phyloP scores from a whole-genome alignment of 2,888 invertebrate species.

The Lepetodrilus schrolli region DNA sequence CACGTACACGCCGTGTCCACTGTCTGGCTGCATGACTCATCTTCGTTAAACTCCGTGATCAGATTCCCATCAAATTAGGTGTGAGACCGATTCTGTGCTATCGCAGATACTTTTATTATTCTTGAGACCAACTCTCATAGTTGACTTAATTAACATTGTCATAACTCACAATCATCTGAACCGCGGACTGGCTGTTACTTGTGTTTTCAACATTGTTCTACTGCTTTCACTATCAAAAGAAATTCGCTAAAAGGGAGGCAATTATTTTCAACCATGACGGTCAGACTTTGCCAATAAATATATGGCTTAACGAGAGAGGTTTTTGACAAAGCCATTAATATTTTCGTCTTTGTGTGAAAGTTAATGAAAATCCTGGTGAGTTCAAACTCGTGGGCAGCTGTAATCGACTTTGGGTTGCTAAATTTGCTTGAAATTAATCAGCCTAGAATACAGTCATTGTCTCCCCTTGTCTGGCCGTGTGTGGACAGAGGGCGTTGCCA shows the following conservation, averaged over 20 bases:
- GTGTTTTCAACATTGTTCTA: background rate
- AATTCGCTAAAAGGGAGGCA: slow-evolving; percentile 19
- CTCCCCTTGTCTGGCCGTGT: background rate
- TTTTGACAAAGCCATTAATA: slow-evolving; percentile 32
- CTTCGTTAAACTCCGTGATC: background rate
- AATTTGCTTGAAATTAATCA: slow-evolving; percentile 26
- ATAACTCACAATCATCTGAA: slow-evolving; percentile 9
- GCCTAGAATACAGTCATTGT: slow-evolving; percentile 13
- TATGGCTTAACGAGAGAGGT: slow-evolving; percentile 17
- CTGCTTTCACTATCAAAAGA: slow-evolving; percentile 17
- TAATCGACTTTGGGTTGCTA: slow-evolving; percentile 26
- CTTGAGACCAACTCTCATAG: background rate
- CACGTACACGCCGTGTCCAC: background rate
- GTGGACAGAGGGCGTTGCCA: background rate
- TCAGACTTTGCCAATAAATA: slow-evolving; percentile 25
- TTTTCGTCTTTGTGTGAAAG: slow-evolving; percentile 28
- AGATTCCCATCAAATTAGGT: slow-evolving; percentile 16
- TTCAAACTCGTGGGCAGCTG: slow-evolving; percentile 11
- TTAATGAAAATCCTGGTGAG: slow-evolving; percentile 30
- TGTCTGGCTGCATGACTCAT: background rate
- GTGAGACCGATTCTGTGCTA: background rate
- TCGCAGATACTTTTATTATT: slow-evolving; percentile 9
- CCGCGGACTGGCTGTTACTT: background rate
- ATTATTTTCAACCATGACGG: slow-evolving; percentile 13
- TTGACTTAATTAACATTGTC: slow-evolving; percentile 15